phyloP scores from a whole-genome alignment of 2,888 invertebrate species.

The Clanis bilineata region DNA sequence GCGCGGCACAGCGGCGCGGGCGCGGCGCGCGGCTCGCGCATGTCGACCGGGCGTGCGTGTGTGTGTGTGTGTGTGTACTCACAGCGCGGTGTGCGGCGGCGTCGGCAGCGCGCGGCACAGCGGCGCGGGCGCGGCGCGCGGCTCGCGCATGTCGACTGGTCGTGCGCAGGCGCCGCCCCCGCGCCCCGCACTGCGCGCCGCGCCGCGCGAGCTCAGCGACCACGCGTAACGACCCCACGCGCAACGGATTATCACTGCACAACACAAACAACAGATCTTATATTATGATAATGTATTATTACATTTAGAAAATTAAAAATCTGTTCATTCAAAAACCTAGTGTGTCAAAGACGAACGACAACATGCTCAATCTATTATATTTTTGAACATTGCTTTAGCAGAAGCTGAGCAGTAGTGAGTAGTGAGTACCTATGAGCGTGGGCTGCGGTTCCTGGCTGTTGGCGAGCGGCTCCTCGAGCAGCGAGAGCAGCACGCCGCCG shows the following conservation, averaged over 20 bases:
- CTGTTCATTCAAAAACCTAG: too few species aligned
- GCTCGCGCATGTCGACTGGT: constrained; percentile 64
- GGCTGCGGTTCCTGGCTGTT: constrained; percentile 97
- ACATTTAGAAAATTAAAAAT: too few species aligned
- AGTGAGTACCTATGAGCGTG: constrained; percentile 85
- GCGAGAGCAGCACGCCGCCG: constrained; percentile 92
- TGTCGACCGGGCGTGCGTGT: too few species aligned
- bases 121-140: constrained; percentile 56
- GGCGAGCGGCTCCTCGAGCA: constrained; percentile 96
- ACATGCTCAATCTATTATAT: too few species aligned
- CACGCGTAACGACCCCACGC: constrained; percentile 98
- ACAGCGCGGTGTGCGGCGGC: constrained; percentile 89
- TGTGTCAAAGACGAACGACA: too few species aligned
- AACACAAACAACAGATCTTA: neutral
- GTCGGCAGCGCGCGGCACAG: constrained; percentile 48
- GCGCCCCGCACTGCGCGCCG: constrained; percentile 91
- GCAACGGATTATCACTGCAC: constrained; percentile 90
- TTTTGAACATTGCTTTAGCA: neutral
- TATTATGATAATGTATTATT: neutral
- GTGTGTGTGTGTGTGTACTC: constrained; percentile 49
- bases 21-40: constrained; percentile 87
- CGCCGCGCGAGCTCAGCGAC: constrained; percentile 93
- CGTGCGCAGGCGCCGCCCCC: constrained; percentile 68
- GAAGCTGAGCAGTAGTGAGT: too few species aligned
- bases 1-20: too few species aligned